Base-by-base conservation (phyloP, 2,113 vertebrate species). In the Glaucidium brasilianum region DNA sequence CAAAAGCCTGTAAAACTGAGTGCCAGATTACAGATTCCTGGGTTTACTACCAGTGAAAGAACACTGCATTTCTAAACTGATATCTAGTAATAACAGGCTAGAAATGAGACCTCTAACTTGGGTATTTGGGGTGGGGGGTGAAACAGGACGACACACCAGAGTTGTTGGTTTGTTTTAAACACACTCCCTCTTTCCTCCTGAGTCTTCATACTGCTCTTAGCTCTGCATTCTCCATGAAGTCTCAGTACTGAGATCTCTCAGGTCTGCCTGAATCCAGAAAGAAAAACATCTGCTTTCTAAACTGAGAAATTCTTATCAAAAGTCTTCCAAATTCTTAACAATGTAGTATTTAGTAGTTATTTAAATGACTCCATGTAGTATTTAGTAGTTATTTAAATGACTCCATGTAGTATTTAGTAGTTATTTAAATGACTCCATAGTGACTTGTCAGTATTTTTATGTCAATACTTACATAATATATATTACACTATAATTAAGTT, bases 171-270 rank as follows among this genome's bases (percentile, higher is more conserved):
- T 53, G n/a, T 19, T 68, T 79, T 12, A 27, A 71, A 56, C 17
- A 39, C 19, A 25, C 7, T 66, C 58, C 15, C 11, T 13, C 41
- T 53, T 80, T 66, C 43, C 68, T 55, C n/a, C 8, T 3, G 15
- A 21, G 12, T 30, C 60, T 83, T 47, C 39, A 39, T 0, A 0
- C 10, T 60, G 47, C 39, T 59, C 37, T 53, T 53, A 0, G 1
- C 29, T 71, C 56, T 23, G 23, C 2, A 0, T 14, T 66, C 59
- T 55, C 35, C 21, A 27, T 16, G 6, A 71, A 76, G 63, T 43
- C 35, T 39, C 53, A 84, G 49, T 21, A 66, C 25, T 32, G 32
- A 85, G 63, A 50, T 12, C 39, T 60, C 58, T 52, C 39, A 80
- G 56, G 7, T 63, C 47, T 71, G 32, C 29, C 39, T 55, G 13